Evolutionary conservation across 2,113 vertebrate genomes (phyloP).

Genomic region (Pteronura brasiliensis): DNA sequence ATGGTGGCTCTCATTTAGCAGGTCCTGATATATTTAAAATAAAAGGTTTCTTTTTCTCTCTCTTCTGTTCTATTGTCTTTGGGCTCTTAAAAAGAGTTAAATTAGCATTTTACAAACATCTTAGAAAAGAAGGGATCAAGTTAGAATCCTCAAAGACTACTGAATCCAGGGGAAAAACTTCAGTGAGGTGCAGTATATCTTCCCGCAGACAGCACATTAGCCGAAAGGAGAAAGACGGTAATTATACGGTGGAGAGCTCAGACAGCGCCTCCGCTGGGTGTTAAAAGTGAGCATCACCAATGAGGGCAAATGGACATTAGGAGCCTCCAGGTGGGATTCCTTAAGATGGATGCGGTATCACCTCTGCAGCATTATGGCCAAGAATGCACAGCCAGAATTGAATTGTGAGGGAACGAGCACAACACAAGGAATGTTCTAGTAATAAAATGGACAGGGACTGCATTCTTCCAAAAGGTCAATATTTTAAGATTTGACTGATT

Average conservation of each 20-base stretch:
- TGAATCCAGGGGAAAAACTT: not conserved
- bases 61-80: not conserved
- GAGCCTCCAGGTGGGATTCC: not conserved
- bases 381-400: not conserved
- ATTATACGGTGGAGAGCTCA: not conserved
- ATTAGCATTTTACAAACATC: not conserved
- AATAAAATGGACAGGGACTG: not conserved
- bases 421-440: not conserved
- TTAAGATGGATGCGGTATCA: not conserved
- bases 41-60: not conserved
- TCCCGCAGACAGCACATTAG: not conserved
- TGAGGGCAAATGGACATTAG: not conserved
- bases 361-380: not conserved
- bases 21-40: not conserved
- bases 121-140: not conserved
- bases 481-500: too few relatives aligned
- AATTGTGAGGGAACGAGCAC: not conserved
- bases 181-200: accelerated
- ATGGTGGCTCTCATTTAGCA: not conserved
- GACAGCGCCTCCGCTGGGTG: not conserved
- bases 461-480: not conserved
- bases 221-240: not conserved
- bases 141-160: not conserved
- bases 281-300: not conserved
- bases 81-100: not conserved